phyloP scores from a whole-genome alignment of 2,113 vertebrate genomes.

The Chamaea fasciata region DNA sequence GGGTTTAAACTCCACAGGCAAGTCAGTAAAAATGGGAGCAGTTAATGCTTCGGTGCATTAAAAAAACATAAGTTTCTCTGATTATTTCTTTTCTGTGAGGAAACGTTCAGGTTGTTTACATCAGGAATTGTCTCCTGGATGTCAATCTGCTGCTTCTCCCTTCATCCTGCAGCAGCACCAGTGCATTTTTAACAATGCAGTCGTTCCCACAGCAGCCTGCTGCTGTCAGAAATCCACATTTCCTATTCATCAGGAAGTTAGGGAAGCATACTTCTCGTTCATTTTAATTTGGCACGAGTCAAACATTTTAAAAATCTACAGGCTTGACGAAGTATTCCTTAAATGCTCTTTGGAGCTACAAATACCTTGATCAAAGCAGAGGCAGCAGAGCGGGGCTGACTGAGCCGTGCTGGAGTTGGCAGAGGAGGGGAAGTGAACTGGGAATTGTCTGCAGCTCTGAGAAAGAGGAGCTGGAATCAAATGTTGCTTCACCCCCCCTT shows the following conservation, averaged over 20 bases:
- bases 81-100: neutral
- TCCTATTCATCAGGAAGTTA: neutral
- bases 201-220: neutral
- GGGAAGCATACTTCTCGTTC: neutral
- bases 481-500: neutral
- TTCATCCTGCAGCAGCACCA: neutral
- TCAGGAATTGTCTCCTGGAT: neutral
- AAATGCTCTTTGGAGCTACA: neutral
- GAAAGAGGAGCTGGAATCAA: neutral
- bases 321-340: neutral
- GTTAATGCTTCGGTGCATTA: neutral
- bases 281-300: neutral
- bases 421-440: neutral
- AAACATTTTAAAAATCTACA: neutral
- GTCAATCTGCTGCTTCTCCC: neutral
- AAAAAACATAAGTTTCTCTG: neutral
- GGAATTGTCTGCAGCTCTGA: neutral
- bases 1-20: neutral
- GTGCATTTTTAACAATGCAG: neutral
- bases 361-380: neutral
- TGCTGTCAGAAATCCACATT: neutral
- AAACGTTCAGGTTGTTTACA: neutral
- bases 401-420: accelerated
- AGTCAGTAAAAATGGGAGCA: neutral
- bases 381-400: neutral